Base-by-base conservation (phyloP, 2,797 vertebrate genomes). In the Sylvia borin region DNA sequence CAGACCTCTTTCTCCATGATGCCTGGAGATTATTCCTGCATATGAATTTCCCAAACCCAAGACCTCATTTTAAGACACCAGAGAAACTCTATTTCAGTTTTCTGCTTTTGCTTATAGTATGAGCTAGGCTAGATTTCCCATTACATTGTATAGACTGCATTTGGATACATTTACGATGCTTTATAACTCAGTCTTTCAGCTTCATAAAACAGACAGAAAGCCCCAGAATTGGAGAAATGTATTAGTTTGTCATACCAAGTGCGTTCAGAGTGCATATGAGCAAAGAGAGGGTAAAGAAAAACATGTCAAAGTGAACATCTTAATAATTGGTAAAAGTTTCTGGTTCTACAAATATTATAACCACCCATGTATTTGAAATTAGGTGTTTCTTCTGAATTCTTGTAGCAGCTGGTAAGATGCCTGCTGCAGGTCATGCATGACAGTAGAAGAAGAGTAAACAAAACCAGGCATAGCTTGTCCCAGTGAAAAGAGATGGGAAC, bases 401-500 rank as follows among this genome's bases (percentile, higher is more conserved):
- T 51, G 54, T 29, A 38, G 54, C 43, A 84, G 48, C 13, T 51
- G 57, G 32, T 53, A 79, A 79, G n/a, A 65, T 48, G 38, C 36
- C 51, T 90, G 54, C 66, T 77, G 83, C 45, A 92, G 38, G 31
- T 72, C 48, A 75, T 18, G 24, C 13, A 51, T 81, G 78, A 55
- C 15, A 47, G n/a, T 51, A 31, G 34, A 75, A 82, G 32, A 67
- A 38, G 51, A 55, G 34, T 64, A 92, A 85, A 89, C 55, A 88
- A 75, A 90, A 53, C 22, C 27, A 76, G 66, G 66, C 51, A 57
- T 55, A 79, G 27, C 38, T 85, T 81, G 34, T 89, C 89, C 80
- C 51, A 81, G 85, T 74, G 53, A 94, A 95, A 92, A 67, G 64
- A 67, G 58, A 93, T 68, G 80, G 60, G 90, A 94, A 92, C 36